A percentile compares a stretch with the other conserved stretches of the same genome.
Conservation (phyloP, 2,797 vertebrate genomes). For the Sebastes dallii region DNA sequence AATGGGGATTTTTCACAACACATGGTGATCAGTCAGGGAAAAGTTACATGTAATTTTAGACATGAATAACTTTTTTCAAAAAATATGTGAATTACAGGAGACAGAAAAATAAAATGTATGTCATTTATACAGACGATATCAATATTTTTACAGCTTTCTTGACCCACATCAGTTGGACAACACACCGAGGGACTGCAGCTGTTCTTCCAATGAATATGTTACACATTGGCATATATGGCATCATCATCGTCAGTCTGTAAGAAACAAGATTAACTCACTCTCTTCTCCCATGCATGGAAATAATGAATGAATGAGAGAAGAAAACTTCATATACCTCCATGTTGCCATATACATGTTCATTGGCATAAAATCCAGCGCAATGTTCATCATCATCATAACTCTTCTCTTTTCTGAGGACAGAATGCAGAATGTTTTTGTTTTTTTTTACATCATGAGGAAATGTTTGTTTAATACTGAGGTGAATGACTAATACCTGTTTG, state of each 20-base stretch:
- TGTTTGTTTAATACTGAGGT: not conserved
- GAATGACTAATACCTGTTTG: conserved; percentile 30
- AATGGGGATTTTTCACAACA: not conserved
- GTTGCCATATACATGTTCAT: conserved; percentile 59
- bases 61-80: not conserved
- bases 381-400: not conserved
- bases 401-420: conserved; percentile 32
- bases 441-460: not conserved
- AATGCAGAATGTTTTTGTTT: not conserved
- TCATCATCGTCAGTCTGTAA: conserved; percentile 52
- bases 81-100: not conserved
- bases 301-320: not conserved
- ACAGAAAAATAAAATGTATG: not conserved
- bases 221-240: conserved; percentile 66
- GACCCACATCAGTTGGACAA: not conserved
- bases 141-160: not conserved
- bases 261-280: conserved; percentile 1
- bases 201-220: not conserved
- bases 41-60: not conserved
- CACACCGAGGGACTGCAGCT: not conserved
- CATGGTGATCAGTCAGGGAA: not conserved
- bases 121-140: not conserved
- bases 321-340: conserved; percentile 49
- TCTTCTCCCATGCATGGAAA: not conserved
- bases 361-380: not conserved